phyloP scores from a whole-genome alignment of 2,888 invertebrate genomes.

The Rugalucina vietnamica region DNA sequence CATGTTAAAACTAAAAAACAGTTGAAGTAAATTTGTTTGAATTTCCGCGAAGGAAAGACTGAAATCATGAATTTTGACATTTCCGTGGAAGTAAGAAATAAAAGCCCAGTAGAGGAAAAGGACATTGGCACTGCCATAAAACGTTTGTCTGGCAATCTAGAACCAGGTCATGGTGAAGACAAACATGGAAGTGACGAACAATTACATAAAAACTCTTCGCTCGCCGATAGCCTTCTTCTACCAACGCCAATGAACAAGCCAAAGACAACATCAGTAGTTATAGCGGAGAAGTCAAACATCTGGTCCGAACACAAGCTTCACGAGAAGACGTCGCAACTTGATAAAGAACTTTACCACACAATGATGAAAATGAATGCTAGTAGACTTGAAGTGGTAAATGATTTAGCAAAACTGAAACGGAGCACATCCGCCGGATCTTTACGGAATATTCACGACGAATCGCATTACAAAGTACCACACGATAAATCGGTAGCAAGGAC shows the following conservation, averaged over 20 bases:
- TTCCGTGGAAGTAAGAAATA: neutral
- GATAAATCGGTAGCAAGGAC: neutral
- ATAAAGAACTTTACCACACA: constrained; percentile 51
- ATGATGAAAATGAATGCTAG: constrained; percentile 52
- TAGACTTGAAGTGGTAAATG: constrained; percentile 45
- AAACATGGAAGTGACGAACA: neutral
- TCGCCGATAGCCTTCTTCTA: neutral
- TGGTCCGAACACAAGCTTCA: constrained; percentile 54
- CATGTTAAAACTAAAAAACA: too few relatives aligned
- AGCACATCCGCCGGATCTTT: constrained; percentile 50
- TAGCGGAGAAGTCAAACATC: constrained; percentile 47
- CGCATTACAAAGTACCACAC: neutral
- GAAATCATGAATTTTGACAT: neutral
- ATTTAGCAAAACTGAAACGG: constrained; percentile 47
- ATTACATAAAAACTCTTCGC: neutral
- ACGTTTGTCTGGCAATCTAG: neutral
- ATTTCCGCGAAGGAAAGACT: too few relatives aligned
- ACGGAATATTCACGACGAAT: neutral
- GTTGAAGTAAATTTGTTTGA: too few relatives aligned
- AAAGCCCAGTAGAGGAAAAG: neutral
- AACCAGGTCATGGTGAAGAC: neutral
- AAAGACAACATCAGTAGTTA: constrained; percentile 47
- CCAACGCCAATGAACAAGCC: constrained; percentile 7
- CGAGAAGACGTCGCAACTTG: constrained; percentile 40
- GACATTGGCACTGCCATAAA: neutral